phyloP scores from a whole-genome alignment of 2,797 vertebrate genomes.

The Moxostoma hubbsi region DNA sequence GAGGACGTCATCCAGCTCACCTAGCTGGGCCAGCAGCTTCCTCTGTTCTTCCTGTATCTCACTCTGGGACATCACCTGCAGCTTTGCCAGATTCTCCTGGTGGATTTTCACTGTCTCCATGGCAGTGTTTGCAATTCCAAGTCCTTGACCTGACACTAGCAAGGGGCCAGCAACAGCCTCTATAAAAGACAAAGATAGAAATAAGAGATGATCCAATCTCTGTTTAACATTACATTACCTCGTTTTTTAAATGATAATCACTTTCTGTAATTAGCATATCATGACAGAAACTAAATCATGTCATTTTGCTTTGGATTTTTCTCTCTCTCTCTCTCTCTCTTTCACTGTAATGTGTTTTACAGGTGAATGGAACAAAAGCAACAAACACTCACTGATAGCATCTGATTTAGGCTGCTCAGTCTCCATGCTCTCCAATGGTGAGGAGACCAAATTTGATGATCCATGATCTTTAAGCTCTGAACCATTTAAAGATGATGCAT shows the following conservation, averaged over 20 bases:
- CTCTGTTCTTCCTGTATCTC: slow-evolving; percentile 89
- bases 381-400: slow-evolving; percentile 51
- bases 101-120: slow-evolving; percentile 88
- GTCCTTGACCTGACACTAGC: slow-evolving; percentile 87
- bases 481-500: slow-evolving; percentile 22
- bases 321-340: too few relatives aligned
- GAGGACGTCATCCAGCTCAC: slow-evolving; percentile 68
- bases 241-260: too few relatives aligned
- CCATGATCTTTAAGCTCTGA: slow-evolving; percentile 43
- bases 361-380: slow-evolving; percentile 1
- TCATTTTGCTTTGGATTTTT: too few relatives aligned
- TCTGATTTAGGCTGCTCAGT: slow-evolving; percentile 54
- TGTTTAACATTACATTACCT: not conserved
- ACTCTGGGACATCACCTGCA: slow-evolving; percentile 81
- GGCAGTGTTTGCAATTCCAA: slow-evolving; percentile 70
- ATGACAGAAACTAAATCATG: too few relatives aligned
- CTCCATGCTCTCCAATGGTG: slow-evolving; percentile 59
- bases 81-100: slow-evolving; percentile 85
- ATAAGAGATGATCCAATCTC: not conserved
- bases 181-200: not conserved
- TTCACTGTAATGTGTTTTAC: too few relatives aligned
- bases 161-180: slow-evolving; percentile 48
- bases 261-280: too few relatives aligned
- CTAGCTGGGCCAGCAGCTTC: slow-evolving; percentile 85
- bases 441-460: slow-evolving; percentile 42